Percentiles rank a stretch among this genome's conserved stretches.
These are phyloP conservation scores for Anseranas semipalmata DNA, from an alignment of 2,113 vertebrate species.

Conservation along the genomic window DNA sequence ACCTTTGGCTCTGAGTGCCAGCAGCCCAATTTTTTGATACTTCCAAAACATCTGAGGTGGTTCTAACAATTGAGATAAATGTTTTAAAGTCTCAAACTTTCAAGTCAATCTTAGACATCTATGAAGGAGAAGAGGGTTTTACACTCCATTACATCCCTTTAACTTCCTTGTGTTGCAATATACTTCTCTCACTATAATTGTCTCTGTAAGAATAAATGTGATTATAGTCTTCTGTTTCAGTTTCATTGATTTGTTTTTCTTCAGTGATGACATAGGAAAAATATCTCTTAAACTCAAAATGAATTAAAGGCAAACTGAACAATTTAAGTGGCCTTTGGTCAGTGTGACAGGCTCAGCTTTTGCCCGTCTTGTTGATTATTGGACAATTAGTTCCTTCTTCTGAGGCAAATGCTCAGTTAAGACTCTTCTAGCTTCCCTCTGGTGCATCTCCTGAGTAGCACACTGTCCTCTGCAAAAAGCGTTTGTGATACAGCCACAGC, in stretches of 20 bases:
- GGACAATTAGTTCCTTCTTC: not conserved
- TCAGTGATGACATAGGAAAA: not conserved
- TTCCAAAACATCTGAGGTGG: not conserved
- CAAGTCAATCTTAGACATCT: not conserved
- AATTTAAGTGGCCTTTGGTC: not conserved
- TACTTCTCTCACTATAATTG: not conserved
- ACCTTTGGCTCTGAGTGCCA: not conserved
- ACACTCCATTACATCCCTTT: not conserved
- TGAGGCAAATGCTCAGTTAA: not conserved
- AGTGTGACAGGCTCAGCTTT: not conserved
- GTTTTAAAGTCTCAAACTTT: not conserved
- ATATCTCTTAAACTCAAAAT: accelerated
- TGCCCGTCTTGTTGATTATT: not conserved
- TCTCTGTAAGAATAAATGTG: not conserved
- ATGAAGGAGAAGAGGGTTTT: not conserved
- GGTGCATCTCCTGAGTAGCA: not conserved
- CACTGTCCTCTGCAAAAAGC: not conserved
- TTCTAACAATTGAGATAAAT: not conserved
- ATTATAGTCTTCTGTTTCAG: not conserved
- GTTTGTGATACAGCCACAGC: accelerated
- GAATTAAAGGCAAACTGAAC: not conserved
- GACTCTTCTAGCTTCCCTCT: not conserved
- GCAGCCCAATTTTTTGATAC: not conserved
- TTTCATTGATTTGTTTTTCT: not conserved
- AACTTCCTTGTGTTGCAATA: not conserved